Base-by-base conservation (phyloP, 1,140 invertebrate species). In the Pygmarrhopalites habei region DNA sequence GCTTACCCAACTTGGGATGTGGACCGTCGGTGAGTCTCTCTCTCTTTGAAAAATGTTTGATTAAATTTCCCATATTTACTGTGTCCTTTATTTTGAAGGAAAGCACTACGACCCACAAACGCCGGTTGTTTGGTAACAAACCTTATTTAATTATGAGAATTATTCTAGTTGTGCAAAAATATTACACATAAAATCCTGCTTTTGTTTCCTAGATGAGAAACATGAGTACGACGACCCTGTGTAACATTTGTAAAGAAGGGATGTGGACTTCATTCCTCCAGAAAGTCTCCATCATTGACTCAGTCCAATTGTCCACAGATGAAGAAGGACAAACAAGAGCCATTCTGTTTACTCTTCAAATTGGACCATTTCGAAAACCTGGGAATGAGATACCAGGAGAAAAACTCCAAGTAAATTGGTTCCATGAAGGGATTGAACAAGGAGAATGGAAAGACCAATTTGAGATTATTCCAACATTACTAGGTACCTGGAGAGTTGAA, bases 1-100 rank as follows among this genome's bases (percentile, higher is more conserved):
- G 60, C 60, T 2, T 64, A 64, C 35, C 62, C 62, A 7, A 64
- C 62, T 41, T 64, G 53, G 53, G 62, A 58, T 32, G 17, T 19
- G 19, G n/a, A 26, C 12, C 1, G 64, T 23, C 10, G 12, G 15
- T n/a, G n/a, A n/a, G n/a, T n/a, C n/a, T n/a, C n/a, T n/a, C n/a
- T n/a, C n/a, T n/a, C n/a, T n/a, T n/a, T n/a, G n/a, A n/a, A n/a
- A n/a, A n/a, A n/a, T n/a, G n/a, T n/a, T n/a, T n/a, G n/a, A n/a
- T n/a, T n/a, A n/a, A n/a, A n/a, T n/a, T n/a, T n/a, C n/a, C n/a
- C n/a, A n/a, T n/a, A n/a, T n/a, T n/a, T n/a, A n/a, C n/a, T n/a
- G n/a, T n/a, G n/a, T n/a, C n/a, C n/a, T n/a, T n/a, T n/a, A n/a
- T n/a, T n/a, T n/a, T n/a, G n/a, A n/a, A n/a, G n/a, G n/a, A 64